phyloP scores from a whole-genome alignment of 2,797 vertebrate genomes.

The Gallinago solitaria region DNA sequence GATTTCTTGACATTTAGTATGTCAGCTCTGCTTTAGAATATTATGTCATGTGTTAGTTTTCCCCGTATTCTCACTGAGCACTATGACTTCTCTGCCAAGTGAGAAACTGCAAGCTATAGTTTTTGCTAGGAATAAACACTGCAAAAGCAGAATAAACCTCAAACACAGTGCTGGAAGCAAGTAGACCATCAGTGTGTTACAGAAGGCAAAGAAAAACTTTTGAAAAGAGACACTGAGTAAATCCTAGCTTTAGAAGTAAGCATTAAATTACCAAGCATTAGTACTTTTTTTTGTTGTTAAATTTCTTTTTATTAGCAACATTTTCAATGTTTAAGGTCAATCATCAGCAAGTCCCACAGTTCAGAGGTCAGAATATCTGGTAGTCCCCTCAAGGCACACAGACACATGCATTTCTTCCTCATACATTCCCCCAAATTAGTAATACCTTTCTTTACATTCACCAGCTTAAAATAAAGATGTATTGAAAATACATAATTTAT shows the following conservation, averaged over 20 bases:
- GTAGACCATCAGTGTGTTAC: not conserved
- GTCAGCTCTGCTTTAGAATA: not conserved
- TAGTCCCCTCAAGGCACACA: not conserved
- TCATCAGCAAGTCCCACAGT: not conserved
- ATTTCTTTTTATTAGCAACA: conserved; percentile 17
- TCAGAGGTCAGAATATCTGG: not conserved
- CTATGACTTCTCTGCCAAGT: not conserved
- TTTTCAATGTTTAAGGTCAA: not conserved
- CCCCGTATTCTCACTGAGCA: not conserved
- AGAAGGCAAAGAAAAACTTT: not conserved
- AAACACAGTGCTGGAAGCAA: not conserved
- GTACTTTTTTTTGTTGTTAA: not conserved
- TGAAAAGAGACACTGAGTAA: not conserved
- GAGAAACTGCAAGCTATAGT: not conserved
- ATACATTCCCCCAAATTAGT: not conserved
- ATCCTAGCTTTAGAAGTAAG: not conserved
- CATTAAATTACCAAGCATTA: not conserved
- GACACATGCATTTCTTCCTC: not conserved
- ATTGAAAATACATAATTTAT: not conserved
- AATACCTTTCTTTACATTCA: conserved; percentile 7
- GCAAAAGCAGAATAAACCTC: not conserved
- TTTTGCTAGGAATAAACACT: not conserved
- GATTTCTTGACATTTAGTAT: not conserved
- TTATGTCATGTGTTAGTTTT: not conserved
- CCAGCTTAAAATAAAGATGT: not conserved